phyloP scores from a whole-genome alignment of 1,140 invertebrate species.

The Temnothorax longispinosus region DNA sequence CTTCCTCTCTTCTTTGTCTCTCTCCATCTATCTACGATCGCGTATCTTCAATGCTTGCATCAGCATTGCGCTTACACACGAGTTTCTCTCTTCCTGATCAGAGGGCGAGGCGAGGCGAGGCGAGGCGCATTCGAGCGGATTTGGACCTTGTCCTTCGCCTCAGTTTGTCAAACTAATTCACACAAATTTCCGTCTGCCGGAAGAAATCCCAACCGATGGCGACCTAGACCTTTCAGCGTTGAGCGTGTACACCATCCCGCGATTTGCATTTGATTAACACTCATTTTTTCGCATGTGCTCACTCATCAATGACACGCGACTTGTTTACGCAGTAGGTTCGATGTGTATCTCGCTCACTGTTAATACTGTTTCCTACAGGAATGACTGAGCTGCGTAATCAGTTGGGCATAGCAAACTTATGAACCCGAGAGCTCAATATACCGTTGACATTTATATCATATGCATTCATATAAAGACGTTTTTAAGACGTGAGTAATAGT shows the following conservation, averaged over 20 bases:
- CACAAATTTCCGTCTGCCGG: slow-evolving; percentile 72
- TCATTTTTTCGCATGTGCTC: slow-evolving; percentile 46
- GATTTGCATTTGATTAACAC: slow-evolving; percentile 76
- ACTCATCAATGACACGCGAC: slow-evolving; percentile 64
- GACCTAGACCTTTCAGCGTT: slow-evolving; percentile 82
- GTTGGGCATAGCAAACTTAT: background rate
- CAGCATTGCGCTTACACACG: slow-evolving; percentile 5
- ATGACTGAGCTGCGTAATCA: background rate
- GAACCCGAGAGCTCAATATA: background rate
- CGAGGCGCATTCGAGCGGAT: background rate
- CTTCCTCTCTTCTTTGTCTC: slow-evolving; percentile 19
- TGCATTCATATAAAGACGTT: background rate
- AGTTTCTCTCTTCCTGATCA: slow-evolving; percentile 18
- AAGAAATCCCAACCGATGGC: slow-evolving; percentile 57
- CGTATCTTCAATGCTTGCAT: slow-evolving; percentile 47
- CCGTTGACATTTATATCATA: background rate
- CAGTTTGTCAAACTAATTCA: slow-evolving; percentile 73
- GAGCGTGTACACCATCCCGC: slow-evolving; percentile 64
- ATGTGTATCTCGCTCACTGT: background rate
- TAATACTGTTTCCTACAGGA: background rate
- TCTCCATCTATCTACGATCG: slow-evolving; percentile 26
- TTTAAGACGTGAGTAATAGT: background rate
- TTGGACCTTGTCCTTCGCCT: slow-evolving; percentile 65
- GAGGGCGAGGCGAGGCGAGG: background rate
- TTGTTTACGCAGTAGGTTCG: slow-evolving; percentile 2